Evolutionary conservation across 2,888 invertebrate genomes (phyloP).

Genomic region (Lutraria lutraria): DNA sequence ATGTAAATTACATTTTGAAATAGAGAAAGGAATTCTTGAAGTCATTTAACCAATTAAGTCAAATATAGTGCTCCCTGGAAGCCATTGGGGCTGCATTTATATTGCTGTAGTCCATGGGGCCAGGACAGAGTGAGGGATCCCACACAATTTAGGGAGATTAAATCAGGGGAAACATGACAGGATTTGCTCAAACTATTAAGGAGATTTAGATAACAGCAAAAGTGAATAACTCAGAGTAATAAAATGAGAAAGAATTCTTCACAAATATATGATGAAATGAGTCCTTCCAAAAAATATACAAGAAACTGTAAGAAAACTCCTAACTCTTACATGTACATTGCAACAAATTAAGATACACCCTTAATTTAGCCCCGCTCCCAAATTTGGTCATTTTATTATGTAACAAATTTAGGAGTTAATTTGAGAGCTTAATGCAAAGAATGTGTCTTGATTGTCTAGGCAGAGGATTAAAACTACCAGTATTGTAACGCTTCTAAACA

Average conservation of each 20-base stretch:
- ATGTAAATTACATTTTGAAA: background rate
- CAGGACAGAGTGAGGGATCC: background rate
- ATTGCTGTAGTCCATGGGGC: conserved; percentile 11
- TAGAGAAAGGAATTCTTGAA: conserved; percentile 7
- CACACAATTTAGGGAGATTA: background rate
- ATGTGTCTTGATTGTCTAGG: background rate
- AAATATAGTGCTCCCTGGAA: background rate
- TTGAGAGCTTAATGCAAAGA: background rate
- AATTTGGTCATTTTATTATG: conserved; percentile 17
- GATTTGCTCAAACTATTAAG: background rate
- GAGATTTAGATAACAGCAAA: background rate
- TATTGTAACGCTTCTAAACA: background rate
- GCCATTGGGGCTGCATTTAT: background rate
- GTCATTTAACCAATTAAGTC: conserved; percentile 20
- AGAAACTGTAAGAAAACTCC: background rate
- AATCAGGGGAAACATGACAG: background rate
- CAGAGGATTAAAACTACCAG: background rate
- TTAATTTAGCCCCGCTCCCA: background rate
- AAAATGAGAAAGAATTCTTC: background rate
- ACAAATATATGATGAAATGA: background rate
- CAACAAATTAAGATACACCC: background rate
- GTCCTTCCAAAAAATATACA: background rate
- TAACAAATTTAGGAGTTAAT: conserved; percentile 9
- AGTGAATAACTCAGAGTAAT: background rate
- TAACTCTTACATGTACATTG: background rate